Evolutionary conservation across 2,797 vertebrate species (phyloP), one percentile per base, ranked within the genome.

Genomic region (Brachymystax lenok): DNA sequence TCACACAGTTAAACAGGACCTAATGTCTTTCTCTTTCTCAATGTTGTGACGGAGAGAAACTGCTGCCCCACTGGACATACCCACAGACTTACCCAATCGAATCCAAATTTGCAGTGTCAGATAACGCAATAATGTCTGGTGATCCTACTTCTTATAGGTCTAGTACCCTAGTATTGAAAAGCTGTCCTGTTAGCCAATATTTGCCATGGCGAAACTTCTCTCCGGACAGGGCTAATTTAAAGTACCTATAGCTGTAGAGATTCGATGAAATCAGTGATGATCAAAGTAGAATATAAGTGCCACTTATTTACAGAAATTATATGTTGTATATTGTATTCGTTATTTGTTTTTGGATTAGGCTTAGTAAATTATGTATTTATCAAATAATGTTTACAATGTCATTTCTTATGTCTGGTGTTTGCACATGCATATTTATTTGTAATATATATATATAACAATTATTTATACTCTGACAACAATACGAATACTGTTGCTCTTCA

Each of bases 321-420:
- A 92, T 94, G 93, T 92, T 79, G 85, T 78, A 90, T 90, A 87
- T 91, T 91, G 93, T 94, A 94, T 94, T 63, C 8, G 7, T 94
- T 93, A 93, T 93, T 94, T 56, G 52, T 78, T 67, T 61, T 78
- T 78, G 77, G 59, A 82, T 80, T 56, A 71, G 71, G 30, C 89
- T 87, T 82, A 88, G 93, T 92, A 93, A 93, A 85, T 90, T 91
- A 93, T 89, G 46, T 77, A 81, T 79, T 69, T 79, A 76, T 63
- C 40, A 73, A 93, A 93, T 85, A 92, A 91, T 88, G 89, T 89
- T 90, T 92, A 8, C 67, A 16, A 50, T 74, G 35, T 69, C 1
- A 28, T 91, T 94, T 91, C 84, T 86, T 92, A 90, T 93, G 89
- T 93, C 91, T 93, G 86, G 87, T 88, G 87, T 94, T 90, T 85